Base-by-base conservation (phyloP, 2,888 invertebrate genomes). In the Bellardia pandia region DNA sequence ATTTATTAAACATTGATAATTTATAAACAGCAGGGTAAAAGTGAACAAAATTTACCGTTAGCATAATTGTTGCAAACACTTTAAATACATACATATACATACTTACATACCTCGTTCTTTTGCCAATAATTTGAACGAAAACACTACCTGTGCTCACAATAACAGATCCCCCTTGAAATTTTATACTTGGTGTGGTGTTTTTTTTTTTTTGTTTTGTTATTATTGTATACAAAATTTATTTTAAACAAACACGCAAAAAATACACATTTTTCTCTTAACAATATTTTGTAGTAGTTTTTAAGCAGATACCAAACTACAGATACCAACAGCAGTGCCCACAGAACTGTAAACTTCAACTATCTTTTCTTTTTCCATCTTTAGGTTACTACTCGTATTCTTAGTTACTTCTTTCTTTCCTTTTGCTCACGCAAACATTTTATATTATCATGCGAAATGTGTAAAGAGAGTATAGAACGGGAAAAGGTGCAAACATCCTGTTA, bases 401-500 rank as follows among this genome's bases (percentile, higher is more conserved):
- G 4, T 69, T 45, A 11, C 42, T 33, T 42, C 33, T 40, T 53
- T 66, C 40, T 16, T n/a, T 7, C 45, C n/a, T 48, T 48, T 9
- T 68, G 62, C 60, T 64, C 79, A 75, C 75, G 79, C 85, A 60
- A 48, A 64, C 40, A 62, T 8, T 53, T 14, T 83, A 56, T 30
- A 66, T 60, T 56, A 62, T 30, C 56, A 53, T 53, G 14, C 37
- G 14, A 60, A 77, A 68, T 56, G 8, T 42, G 33, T 30, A 9
- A 53, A 9, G n/a, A 40, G 14, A 51, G 51, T 45, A 42, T 62
- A 42, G 53, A 77, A 64, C 23, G 58, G 72, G 71, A 64, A 77
- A 87, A 85, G 81, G 74, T 87, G 85, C 78, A 87, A 80, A 78
- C 85, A 81, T 87, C 85, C 87, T 87, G 85, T 87, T 75, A 78